A percentile compares a stretch with the other conserved stretches of the same genome.
Evolutionary conservation across 2,888 invertebrate genomes (phyloP).

Genomic region (Rhamnusium bicolor): DNA sequence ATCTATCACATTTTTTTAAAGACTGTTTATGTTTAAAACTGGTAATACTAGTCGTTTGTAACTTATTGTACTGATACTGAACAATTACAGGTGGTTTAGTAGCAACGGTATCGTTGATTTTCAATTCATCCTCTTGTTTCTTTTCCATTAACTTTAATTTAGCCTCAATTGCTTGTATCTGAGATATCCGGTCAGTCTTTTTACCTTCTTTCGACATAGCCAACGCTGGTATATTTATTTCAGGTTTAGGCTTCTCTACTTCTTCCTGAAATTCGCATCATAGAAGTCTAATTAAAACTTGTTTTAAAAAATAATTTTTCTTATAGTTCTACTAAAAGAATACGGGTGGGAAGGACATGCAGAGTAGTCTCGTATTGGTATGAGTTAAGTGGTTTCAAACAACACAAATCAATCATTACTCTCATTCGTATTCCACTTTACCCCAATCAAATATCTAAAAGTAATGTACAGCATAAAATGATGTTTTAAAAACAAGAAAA

Average conservation of each 20-base stretch:
- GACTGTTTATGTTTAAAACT: constrained; percentile 46
- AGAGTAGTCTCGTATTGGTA: too few relatives aligned
- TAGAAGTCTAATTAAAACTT: too few relatives aligned
- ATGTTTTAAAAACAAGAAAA: too few relatives aligned
- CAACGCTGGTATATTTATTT: constrained; percentile 84
- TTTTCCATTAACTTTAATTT: constrained; percentile 86
- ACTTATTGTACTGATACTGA: constrained; percentile 75
- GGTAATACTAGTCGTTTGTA: constrained; percentile 37
- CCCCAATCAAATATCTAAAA: too few relatives aligned
- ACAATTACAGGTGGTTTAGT: constrained; percentile 79
- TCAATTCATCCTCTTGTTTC: constrained; percentile 80
- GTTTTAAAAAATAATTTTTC: too few relatives aligned
- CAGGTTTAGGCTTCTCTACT: constrained; percentile 82
- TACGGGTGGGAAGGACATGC: too few relatives aligned
- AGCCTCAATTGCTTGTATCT: constrained; percentile 91
- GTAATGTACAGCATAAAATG: too few relatives aligned
- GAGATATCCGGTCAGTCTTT: constrained; percentile 83
- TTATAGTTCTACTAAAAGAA: too few relatives aligned
- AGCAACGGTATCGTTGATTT: constrained; percentile 81
- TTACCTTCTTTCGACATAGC: constrained; percentile 77
- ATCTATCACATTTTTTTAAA: constrained; percentile 53
- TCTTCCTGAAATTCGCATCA: constrained; percentile 82
- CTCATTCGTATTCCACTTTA: too few relatives aligned
- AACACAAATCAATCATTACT: too few relatives aligned
- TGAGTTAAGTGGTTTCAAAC: too few relatives aligned